Conservation (phyloP, 1,140 invertebrate genomes). For the Diplogasteroides magnus region DNA sequence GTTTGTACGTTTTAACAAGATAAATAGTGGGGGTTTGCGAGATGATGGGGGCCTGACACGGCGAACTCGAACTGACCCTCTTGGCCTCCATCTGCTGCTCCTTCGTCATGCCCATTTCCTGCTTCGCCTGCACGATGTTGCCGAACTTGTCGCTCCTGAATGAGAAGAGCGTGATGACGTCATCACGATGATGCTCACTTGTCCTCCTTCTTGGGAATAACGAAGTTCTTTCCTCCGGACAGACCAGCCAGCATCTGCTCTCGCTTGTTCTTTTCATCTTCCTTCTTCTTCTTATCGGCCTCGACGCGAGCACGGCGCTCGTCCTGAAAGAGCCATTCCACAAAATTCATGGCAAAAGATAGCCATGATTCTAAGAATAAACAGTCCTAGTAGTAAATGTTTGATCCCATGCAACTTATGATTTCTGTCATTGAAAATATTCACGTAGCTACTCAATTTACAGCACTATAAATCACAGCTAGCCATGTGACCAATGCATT, state of each 20-base stretch:
- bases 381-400: not conserved
- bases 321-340: constrained; percentile 23
- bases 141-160: constrained; percentile 62
- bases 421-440: no score
- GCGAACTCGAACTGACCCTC: not conserved
- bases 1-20: not conserved
- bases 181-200: not conserved
- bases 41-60: not conserved
- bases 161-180: constrained; percentile 49
- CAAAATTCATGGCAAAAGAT: not conserved
- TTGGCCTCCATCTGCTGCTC: constrained; percentile 98
- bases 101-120: constrained; percentile 95
- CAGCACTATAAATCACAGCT: no score
- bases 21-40: constrained; percentile 11
- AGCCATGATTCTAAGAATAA: not conserved
- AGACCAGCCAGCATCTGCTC: constrained; percentile 35
- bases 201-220: constrained; percentile 42
- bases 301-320: constrained; percentile 36
- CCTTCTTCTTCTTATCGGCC: constrained; percentile 35
- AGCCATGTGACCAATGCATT: no score
- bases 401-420: no score
- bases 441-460: no score
- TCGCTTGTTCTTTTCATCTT: constrained; percentile 49
- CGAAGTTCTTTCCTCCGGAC: constrained; percentile 63
- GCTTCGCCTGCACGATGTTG: constrained; percentile 77